Conservation (phyloP, 1,140 invertebrate genomes). For the Laodelphax striatellus region DNA sequence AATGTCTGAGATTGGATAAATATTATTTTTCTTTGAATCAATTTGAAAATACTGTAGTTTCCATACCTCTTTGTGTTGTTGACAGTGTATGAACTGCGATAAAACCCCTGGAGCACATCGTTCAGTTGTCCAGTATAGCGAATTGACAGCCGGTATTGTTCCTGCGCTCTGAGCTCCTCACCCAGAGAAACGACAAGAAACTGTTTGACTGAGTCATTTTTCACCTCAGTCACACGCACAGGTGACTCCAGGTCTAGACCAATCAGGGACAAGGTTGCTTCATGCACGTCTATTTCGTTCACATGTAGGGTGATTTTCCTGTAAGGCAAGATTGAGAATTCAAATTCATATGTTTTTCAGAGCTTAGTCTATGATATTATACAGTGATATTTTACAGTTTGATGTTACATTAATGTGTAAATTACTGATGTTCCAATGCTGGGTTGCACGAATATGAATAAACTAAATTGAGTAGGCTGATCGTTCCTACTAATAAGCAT, state of each 20-base stretch:
- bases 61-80: slow-evolving; percentile 53
- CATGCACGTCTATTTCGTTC: slow-evolving; percentile 38
- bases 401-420: no score
- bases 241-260: slow-evolving; percentile 18
- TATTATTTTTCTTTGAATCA: no score
- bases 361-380: no score
- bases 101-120: slow-evolving; percentile 74
- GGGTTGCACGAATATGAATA: no score
- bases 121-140: slow-evolving; percentile 57
- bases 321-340: no score
- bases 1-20: no score
- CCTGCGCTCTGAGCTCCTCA: slow-evolving; percentile 39
- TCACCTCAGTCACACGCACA: slow-evolving; percentile 28
- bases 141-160: slow-evolving; percentile 54
- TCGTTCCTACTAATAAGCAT: no score
- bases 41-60: no score
- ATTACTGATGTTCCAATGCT: no score
- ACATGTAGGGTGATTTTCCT: slow-evolving; percentile 64
- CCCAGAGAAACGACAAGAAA: slow-evolving; percentile 58
- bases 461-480: no score
- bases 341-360: no score
- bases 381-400: no score
- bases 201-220: slow-evolving; percentile 50
- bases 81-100: slow-evolving; percentile 68
- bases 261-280: neutral